Evolutionary conservation across 1,140 invertebrate species (phyloP), one percentile per base, ranked within the genome.

Genomic region (Procambarus virginalis): DNA sequence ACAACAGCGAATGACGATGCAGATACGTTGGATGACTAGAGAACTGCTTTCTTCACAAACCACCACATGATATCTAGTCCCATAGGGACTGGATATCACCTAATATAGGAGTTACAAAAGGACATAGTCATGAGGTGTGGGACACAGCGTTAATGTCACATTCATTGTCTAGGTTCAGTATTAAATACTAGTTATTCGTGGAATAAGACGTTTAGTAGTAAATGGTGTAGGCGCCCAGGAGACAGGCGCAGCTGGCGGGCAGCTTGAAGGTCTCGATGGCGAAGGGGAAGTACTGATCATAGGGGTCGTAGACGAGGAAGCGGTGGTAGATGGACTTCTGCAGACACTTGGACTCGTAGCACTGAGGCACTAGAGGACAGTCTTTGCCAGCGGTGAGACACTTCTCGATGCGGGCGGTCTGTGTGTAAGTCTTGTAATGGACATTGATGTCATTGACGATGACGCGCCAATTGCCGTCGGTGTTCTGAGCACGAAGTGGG

Each of bases 301-400:
- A 92, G 55, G 92, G 92, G 88, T 93, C 92, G 82, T 91, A 93
- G 78, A 91, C 86, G 68, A 93, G 89, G 84, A 93, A 93, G 60
- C 93, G 91, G 83, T 93, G 93, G 88, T 92, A 93, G 51, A 93
- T 90, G 60, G 89, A 92, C 86, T 93, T 93, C 91, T 93, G 93
- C 60, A 93, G 60, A 70, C 93, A 93, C 68, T 90, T 92, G 82
- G 93, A 93, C 46, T 91, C 86, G 84, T 93, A 93, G 84, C 93
- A 93, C 12, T 55, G 55, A 12, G 93, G 92, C 9, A 93, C 90
- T 75, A 92, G 83, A n/a, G 93, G 92, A 84, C 93, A 93, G 46
- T 86, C 80, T 2, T 81, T 77, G 12, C 91, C 92, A 2, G 81
- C 60, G 34, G 86, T 90, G 68, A 82, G 84, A 84, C 93, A 93